These are phyloP conservation scores for Leptinotarsa haldemani DNA, from an alignment of 2,888 invertebrate species.

Conservation along the genomic window DNA sequence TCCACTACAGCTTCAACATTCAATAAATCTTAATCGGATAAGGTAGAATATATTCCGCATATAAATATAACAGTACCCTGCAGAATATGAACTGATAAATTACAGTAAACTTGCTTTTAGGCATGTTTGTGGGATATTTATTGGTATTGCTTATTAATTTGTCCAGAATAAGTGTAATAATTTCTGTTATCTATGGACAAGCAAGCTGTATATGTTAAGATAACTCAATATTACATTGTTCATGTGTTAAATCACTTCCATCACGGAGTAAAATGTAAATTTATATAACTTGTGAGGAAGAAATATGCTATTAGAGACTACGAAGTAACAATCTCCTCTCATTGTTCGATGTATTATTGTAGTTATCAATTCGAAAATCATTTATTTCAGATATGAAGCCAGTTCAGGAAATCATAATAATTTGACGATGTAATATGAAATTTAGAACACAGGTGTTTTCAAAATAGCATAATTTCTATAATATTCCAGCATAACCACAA, in stretches of 20 bases:
- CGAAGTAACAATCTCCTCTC: too few relatives aligned
- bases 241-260: slow-evolving; percentile 8
- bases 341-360: too few relatives aligned
- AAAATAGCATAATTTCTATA: too few relatives aligned
- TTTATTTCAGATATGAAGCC: too few relatives aligned
- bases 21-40: slow-evolving; percentile 9
- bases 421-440: too few relatives aligned
- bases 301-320: too few relatives aligned
- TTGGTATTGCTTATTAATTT: slow-evolving; percentile 9
- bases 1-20: neutral
- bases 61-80: slow-evolving; percentile 22
- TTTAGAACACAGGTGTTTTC: too few relatives aligned
- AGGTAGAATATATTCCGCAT: slow-evolving; percentile 1
- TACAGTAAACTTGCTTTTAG: slow-evolving; percentile 28
- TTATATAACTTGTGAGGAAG: neutral
- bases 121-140: slow-evolving; percentile 21
- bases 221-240: slow-evolving; percentile 5
- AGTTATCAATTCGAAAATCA: too few relatives aligned
- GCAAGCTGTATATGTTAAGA: slow-evolving; percentile 21
- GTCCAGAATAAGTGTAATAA: slow-evolving; percentile 22
- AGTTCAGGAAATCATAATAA: too few relatives aligned
- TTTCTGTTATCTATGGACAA: slow-evolving; percentile 22
- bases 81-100: slow-evolving; percentile 18
- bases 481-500: too few relatives aligned
- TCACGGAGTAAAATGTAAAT: neutral